These are phyloP conservation scores for Coranthus polyacanthus DNA, from an alignment of 2,797 vertebrate genomes.

Conservation along the genomic window DNA sequence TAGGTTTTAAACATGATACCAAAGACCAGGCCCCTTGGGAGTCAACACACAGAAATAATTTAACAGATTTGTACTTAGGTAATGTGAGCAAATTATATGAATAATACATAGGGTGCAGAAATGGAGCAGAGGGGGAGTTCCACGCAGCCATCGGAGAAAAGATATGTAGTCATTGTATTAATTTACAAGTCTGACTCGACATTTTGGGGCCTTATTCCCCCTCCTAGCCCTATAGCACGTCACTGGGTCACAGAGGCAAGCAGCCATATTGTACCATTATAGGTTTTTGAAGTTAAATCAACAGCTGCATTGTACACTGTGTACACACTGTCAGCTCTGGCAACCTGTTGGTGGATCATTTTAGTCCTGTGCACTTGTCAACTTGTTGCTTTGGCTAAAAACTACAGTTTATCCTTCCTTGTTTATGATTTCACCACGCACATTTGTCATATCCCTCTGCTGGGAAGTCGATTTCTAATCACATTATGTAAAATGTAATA, in stretches of 20 bases:
- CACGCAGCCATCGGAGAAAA: slow-evolving; percentile 47
- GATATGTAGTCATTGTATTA: slow-evolving; percentile 62
- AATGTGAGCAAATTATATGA: slow-evolving; percentile 85
- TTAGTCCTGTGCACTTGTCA: slow-evolving; percentile 50
- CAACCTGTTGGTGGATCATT: slow-evolving; percentile 60
- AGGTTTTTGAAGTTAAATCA: slow-evolving; percentile 43
- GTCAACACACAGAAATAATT: slow-evolving; percentile 84
- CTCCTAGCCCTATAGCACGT: slow-evolving; percentile 46
- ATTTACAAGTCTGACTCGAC: slow-evolving; percentile 79
- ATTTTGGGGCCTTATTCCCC: slow-evolving; percentile 60
- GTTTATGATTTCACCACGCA: too few relatives aligned
- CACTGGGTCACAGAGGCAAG: slow-evolving; percentile 57
- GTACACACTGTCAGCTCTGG: slow-evolving; percentile 27
- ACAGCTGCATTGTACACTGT: slow-evolving; percentile 19
- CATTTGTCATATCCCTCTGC: neutral
- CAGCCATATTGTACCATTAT: slow-evolving; percentile 66
- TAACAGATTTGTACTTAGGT: slow-evolving; percentile 86
- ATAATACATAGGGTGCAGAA: slow-evolving; percentile 80
- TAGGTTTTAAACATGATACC: slow-evolving; percentile 87
- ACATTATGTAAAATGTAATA: too few relatives aligned
- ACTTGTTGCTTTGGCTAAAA: slow-evolving; percentile 75
- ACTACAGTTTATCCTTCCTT: slow-evolving; percentile 6
- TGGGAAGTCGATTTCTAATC: too few relatives aligned
- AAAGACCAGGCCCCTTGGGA: slow-evolving; percentile 80
- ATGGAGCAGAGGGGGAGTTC: slow-evolving; percentile 50